Conservation (phyloP, 2,888 invertebrate genomes). For the Esperia sulphurella region DNA sequence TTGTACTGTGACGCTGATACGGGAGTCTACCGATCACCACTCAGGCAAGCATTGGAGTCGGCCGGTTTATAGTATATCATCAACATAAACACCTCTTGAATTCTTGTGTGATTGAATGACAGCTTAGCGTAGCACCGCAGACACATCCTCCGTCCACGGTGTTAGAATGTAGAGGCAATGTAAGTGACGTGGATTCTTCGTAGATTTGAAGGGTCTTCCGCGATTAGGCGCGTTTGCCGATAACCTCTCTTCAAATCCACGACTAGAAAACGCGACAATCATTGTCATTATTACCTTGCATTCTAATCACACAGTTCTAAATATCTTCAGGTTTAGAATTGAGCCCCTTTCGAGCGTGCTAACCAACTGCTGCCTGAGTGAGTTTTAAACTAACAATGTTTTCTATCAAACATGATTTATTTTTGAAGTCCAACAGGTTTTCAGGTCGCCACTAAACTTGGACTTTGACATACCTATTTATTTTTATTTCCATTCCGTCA, state of each 20-base stretch:
- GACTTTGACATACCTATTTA: slow-evolving; percentile 27
- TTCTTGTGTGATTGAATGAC: slow-evolving; percentile 74
- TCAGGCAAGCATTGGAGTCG: slow-evolving; percentile 86
- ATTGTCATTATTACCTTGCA: slow-evolving; percentile 4
- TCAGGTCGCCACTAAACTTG: slow-evolving; percentile 26
- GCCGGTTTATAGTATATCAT: slow-evolving; percentile 77
- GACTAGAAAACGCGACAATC: slow-evolving; percentile 3
- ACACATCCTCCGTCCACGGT: slow-evolving; percentile 21
- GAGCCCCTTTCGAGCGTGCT: slow-evolving; percentile 61
- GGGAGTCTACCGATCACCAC: slow-evolving; percentile 86
- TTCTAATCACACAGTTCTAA: slow-evolving; percentile 32
- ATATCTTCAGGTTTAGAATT: slow-evolving; percentile 43
- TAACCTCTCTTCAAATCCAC: slow-evolving; percentile 2
- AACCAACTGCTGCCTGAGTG: slow-evolving; percentile 80
- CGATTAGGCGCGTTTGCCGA: neutral
- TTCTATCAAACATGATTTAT: slow-evolving; percentile 60
- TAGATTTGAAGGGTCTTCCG: slow-evolving; percentile 1
- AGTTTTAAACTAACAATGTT: slow-evolving; percentile 68
- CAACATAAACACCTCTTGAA: slow-evolving; percentile 71
- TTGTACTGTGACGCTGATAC: slow-evolving; percentile 85
- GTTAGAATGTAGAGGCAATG: neutral
- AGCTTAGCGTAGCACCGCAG: slow-evolving; percentile 65
- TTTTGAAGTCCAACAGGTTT: slow-evolving; percentile 74
- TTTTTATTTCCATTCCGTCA: slow-evolving; percentile 52
- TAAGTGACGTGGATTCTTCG: neutral